Base-by-base conservation (phyloP, 2,113 vertebrate genomes). In the Pteronura brasiliensis region DNA sequence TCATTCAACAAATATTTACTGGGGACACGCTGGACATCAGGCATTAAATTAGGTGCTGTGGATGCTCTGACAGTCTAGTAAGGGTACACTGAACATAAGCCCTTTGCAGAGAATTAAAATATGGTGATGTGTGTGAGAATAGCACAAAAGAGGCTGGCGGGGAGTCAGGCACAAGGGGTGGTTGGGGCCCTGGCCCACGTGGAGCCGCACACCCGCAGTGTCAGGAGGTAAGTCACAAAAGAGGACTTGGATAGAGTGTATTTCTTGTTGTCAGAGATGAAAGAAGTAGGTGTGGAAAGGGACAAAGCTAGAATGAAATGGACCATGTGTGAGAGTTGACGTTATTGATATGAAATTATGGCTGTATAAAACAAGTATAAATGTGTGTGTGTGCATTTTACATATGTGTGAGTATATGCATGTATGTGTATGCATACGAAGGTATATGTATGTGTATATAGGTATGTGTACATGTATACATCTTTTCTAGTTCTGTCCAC, bases 351-450 rank as follows among this genome's bases (percentile, higher is more conserved):
- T 55, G 44, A 55, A 27, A 13, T 69, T 82, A 63, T 31, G 34
- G 6, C 23, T 74, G 21, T 39, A 63, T 65, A 59, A 39, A 93
- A 12, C 42, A 21, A 36, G 49, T 88, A 18, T 55, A 9, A 57
- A 87, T 34, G 3, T 71, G 47, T 55, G 25, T 47, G 4, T 34
- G 6, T 88, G 23, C 17, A 8, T 67, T 67, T 67, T 67, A 29
- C 29, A 0, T 72, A 17, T 36, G 59, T 20, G 39, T 34, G 17
- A 34, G 27, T 65, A 3, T 36, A 36, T 39, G 36, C 13, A 29
- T 15, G 49, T 23, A 1, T 44, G 1, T 86, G 9, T 55, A 4
- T 39, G 27, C 11, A 14, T 15, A 2, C 3, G 7, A 25, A 0
- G 61, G 39, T 27, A 20, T 31, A 20, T 20, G 36, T 74, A 11